A percentile compares a stretch with the other conserved stretches of the same genome.
phyloP scores from a whole-genome alignment of 2,113 vertebrate genomes.

The Lampris megalopsis region DNA sequence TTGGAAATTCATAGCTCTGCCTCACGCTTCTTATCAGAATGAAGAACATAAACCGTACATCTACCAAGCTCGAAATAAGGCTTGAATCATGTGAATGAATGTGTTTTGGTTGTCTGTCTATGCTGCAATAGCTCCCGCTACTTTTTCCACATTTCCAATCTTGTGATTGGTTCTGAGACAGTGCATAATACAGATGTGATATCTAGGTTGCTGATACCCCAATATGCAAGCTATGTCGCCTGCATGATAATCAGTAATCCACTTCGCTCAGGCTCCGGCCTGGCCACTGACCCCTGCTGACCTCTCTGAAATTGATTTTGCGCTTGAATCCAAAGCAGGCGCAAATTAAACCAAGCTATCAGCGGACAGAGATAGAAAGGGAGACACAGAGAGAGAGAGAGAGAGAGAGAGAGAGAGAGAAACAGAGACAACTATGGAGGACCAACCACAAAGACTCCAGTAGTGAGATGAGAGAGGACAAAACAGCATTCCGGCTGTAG shows the following conservation, averaged over 20 bases:
- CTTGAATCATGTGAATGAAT: conserved; percentile 60
- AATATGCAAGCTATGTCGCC: conserved; percentile 71
- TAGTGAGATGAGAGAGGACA: conserved; percentile 22
- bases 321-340: conserved; percentile 86
- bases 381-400: conserved; percentile 22
- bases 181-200: conserved; percentile 51
- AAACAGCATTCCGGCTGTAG: conserved; percentile 40
- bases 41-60: conserved; percentile 34
- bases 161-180: conserved; percentile 56
- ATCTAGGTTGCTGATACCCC: conserved; percentile 64
- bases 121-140: conserved; percentile 2
- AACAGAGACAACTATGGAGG: conserved; percentile 47
- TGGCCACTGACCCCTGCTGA: conserved; percentile 87
- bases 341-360: conserved; percentile 90
- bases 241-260: conserved; percentile 90
- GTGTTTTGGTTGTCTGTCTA: conserved; percentile 44
- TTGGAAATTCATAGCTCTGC: conserved; percentile 31
- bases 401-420: conserved; percentile 7
- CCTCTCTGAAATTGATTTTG: conserved; percentile 95
- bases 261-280: conserved; percentile 80
- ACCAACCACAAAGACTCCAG: conserved; percentile 81
- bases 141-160: conserved; percentile 62
- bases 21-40: conserved; percentile 15
- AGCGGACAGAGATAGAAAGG: conserved; percentile 46
- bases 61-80: conserved; percentile 50